Conservation (phyloP, 2,888 invertebrate genomes). For the Fragum sueziense region DNA sequence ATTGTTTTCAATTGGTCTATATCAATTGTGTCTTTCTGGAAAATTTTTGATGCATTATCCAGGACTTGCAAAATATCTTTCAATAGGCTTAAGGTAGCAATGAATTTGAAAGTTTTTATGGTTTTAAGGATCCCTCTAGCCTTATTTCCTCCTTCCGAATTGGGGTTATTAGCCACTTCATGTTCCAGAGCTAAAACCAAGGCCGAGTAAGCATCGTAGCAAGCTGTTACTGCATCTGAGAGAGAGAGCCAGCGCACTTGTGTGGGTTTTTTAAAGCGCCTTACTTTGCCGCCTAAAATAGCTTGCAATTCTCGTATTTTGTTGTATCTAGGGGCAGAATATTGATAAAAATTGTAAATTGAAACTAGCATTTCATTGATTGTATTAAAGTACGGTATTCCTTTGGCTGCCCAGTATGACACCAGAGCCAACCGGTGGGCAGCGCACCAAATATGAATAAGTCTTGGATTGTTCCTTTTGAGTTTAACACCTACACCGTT, state of each 20-base stretch:
- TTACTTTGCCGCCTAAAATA: conserved; percentile 21
- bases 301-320: conserved; percentile 31
- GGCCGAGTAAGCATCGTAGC: conserved; percentile 19
- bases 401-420: conserved; percentile 29
- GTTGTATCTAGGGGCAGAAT: conserved; percentile 31
- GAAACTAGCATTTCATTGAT: conserved; percentile 29
- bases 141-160: conserved; percentile 24
- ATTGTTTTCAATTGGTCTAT: conserved; percentile 18
- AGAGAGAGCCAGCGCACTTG: conserved; percentile 31
- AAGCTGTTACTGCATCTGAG: conserved; percentile 16
- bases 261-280: conserved; percentile 31
- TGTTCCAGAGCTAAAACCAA: conserved; percentile 33
- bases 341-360: conserved; percentile 32
- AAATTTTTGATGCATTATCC: not conserved
- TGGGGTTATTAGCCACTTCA: conserved; percentile 26
- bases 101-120: conserved; percentile 40
- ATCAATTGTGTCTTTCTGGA: conserved; percentile 20
- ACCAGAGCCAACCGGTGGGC: conserved; percentile 38
- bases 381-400: conserved; percentile 16
- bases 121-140: conserved; percentile 35
- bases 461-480: conserved; percentile 26
- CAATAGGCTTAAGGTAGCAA: conserved; percentile 23
- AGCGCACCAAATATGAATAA: conserved; percentile 45
- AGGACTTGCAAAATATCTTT: conserved; percentile 27
- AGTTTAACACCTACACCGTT: conserved; percentile 21